Conservation (phyloP, 2,888 invertebrate species). For the Callosobruchus maculatus region DNA sequence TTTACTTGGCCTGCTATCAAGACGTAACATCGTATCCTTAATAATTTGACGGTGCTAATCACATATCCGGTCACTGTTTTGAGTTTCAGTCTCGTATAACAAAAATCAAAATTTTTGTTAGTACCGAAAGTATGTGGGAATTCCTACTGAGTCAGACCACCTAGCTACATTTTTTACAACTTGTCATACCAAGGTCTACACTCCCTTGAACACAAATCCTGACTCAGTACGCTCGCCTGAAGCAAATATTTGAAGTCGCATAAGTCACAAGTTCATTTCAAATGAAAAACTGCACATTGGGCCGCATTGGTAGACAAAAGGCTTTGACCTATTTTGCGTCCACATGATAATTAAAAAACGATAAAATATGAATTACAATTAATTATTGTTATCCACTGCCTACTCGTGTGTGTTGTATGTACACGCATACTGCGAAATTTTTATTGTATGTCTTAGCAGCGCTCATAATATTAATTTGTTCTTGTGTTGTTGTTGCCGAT, state of each 20-base stretch:
- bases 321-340: background rate
- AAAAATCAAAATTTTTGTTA: too few species aligned
- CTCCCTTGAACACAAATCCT: background rate
- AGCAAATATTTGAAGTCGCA: background rate
- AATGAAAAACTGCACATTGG: background rate
- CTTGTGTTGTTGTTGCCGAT: background rate
- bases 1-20: too few species aligned
- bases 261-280: background rate
- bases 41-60: too few species aligned
- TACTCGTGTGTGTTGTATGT: background rate
- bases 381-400: background rate
- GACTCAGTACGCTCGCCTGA: background rate
- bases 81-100: too few species aligned
- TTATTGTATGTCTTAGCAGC: background rate
- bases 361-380: background rate
- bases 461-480: background rate
- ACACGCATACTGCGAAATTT: background rate
- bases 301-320: background rate
- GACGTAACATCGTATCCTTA: too few species aligned
- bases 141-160: too few species aligned
- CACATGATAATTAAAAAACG: background rate
- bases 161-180: too few species aligned
- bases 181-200: background rate
- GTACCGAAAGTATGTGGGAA: too few species aligned
- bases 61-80: too few species aligned